Conservation (phyloP, 2,113 vertebrate genomes). For the Oreamnos americanus region DNA sequence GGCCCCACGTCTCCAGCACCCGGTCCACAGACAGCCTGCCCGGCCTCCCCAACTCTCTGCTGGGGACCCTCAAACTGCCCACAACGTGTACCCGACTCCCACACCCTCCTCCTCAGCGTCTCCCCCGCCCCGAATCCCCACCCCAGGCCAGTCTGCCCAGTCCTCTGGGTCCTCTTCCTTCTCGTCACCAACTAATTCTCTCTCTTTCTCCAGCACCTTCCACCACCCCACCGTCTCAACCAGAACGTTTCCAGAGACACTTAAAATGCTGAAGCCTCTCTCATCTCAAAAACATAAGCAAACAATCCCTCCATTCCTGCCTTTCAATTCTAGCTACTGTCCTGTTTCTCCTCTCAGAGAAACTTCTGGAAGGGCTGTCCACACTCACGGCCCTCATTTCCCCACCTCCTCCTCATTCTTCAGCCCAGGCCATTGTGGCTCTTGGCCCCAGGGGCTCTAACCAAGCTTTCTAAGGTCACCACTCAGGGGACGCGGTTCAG, state of each 20-base stretch:
- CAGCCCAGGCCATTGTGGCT: not conserved
- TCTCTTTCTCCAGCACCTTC: not conserved
- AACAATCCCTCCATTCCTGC: not conserved
- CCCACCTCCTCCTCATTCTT: not conserved
- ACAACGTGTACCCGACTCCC: not conserved
- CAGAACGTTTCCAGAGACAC: not conserved
- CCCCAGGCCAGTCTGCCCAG: not conserved
- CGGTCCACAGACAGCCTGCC: not conserved
- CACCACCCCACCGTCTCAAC: too few relatives aligned
- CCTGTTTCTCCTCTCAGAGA: not conserved
- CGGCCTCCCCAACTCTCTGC: not conserved
- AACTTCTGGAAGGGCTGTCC: not conserved
- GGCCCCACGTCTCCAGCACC: accelerated
- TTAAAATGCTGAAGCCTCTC: not conserved
- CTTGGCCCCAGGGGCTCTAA: too few relatives aligned
- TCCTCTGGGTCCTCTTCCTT: not conserved
- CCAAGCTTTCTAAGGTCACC: not conserved
- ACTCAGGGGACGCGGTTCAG: accelerated
- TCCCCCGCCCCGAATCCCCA: too few relatives aligned
- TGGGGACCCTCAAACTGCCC: not conserved
- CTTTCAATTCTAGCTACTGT: not conserved
- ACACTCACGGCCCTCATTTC: accelerated
- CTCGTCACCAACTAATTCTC: not conserved
- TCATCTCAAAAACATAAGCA: not conserved
- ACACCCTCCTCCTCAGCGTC: not conserved